Evolutionary conservation across 2,888 invertebrate genomes (phyloP), one percentile per base, ranked within the genome.

Genomic region (Cephus pygmeus): DNA sequence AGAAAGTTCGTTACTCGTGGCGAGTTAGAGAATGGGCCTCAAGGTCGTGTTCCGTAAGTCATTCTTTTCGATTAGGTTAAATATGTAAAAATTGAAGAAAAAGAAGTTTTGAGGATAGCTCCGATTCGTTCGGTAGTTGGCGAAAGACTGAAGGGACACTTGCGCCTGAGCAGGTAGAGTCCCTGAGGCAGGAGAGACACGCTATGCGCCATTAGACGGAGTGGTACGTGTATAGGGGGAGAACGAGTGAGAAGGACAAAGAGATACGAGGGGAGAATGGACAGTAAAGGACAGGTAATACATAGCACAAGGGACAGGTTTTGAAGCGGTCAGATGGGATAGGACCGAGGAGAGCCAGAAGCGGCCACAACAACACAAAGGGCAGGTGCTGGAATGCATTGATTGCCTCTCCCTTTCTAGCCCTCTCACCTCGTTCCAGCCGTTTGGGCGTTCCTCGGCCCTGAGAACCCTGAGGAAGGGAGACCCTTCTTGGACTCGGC

Each of bases 341-440:
- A 34, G 74, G 74, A 11, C 23, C 34, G 35, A 34, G 11, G 74
- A 23, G 36, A 34, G 74, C 30, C 71, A 71, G 71, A 23, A 30
- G n/a, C 34, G 74, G 74, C 35, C 34, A 36, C 34, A 36, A 36
- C 36, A 33, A 83, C 82, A 86, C 85, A 86, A 87, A 88, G 85
- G 88, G 87, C 89, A 89, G 89, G 89, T 88, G 89, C 85, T 87
- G 87, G 88, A 89, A 89, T 88, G 88, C 86, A 88, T 88, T 83
- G 88, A 87, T 88, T 86, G 84, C 83, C 79, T 74, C 56, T 73
- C 40, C 33, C 36, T 31, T 69, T 69, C 69, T 71, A 79, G 73
- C 34, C 36, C 73, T 69, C 69, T 77, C 76, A 69, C 69, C 34
- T 69, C 69, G 74, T 69, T 56, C 75, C 69, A 69, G 73, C 75